Evolutionary conservation across 2,797 vertebrate species (phyloP).

Genomic region (Podargus strigoides): DNA sequence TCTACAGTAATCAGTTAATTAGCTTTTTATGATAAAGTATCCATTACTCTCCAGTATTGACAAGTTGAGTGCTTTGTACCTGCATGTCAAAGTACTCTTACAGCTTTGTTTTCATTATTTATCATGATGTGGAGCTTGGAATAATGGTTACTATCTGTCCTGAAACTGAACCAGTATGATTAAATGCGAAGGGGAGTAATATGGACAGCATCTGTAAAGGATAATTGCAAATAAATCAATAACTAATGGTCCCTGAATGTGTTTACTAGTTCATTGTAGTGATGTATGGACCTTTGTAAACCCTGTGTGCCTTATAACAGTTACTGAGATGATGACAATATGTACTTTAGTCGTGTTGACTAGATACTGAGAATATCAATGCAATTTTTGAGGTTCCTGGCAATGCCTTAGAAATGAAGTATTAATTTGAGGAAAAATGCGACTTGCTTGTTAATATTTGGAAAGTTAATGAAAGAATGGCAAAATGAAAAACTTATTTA

Average conservation of each 20-base stretch:
- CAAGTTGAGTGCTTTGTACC: not conserved
- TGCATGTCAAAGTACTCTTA: not conserved
- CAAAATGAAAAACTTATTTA: not conserved
- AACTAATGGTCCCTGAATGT: conserved; percentile 59
- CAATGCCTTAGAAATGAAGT: not conserved
- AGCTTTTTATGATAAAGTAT: not conserved
- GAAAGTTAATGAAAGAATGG: not conserved
- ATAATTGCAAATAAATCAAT: conserved; percentile 68
- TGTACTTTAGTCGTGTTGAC: not conserved
- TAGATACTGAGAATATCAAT: not conserved
- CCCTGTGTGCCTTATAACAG: conserved; percentile 13
- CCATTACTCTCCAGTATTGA: not conserved
- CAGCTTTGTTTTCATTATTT: conserved; percentile 31
- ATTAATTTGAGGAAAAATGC: not conserved
- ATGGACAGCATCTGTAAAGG: not conserved
- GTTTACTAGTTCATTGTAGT: conserved; percentile 51
- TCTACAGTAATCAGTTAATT: not conserved
- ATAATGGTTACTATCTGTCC: conserved; percentile 22
- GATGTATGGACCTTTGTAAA: conserved; percentile 29
- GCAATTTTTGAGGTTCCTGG: not conserved
- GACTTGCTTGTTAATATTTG: not conserved
- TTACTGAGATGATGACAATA: conserved; percentile 35
- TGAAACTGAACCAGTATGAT: conserved; percentile 12
- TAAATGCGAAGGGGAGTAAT: not conserved
- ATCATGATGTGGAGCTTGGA: not conserved